Percentiles rank a stretch among this genome's conserved stretches.
Evolutionary conservation across 2,113 vertebrate genomes (phyloP).

Genomic region (Zosterops japonicus): DNA sequence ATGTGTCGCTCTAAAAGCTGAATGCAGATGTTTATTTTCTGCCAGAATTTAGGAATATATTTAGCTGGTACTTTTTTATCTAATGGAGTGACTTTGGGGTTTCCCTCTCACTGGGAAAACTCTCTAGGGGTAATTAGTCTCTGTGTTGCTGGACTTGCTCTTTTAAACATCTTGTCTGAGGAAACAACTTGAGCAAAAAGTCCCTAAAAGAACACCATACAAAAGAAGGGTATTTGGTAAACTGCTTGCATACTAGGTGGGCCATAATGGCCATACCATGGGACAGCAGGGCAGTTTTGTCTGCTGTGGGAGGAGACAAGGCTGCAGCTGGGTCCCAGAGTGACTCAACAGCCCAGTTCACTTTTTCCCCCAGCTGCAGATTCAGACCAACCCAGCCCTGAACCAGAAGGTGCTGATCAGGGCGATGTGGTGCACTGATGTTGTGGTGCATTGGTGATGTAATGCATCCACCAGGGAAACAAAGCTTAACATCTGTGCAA

Average conservation of each 20-base stretch:
- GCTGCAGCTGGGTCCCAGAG: neutral
- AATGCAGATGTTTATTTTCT: neutral
- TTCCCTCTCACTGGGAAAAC: neutral
- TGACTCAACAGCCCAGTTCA: neutral
- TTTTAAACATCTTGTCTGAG: neutral
- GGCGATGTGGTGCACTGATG: neutral
- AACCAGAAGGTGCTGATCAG: neutral
- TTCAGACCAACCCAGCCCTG: neutral
- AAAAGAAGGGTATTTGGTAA: neutral
- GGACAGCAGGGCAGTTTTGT: neutral
- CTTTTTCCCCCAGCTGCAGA: neutral
- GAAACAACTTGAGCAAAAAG: neutral
- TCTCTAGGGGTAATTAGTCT: neutral
- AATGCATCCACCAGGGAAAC: neutral
- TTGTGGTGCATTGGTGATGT: neutral
- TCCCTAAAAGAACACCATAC: neutral
- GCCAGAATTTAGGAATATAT: neutral
- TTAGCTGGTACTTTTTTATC: neutral
- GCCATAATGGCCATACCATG: neutral
- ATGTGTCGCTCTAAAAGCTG: neutral
- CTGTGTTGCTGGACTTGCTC: neutral
- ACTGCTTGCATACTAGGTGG: neutral
- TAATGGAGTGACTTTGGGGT: neutral
- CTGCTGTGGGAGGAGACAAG: neutral
- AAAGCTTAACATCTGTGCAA: neutral